Conservation (phyloP, 2,888 invertebrate genomes). For the Xestia xanthographa region DNA sequence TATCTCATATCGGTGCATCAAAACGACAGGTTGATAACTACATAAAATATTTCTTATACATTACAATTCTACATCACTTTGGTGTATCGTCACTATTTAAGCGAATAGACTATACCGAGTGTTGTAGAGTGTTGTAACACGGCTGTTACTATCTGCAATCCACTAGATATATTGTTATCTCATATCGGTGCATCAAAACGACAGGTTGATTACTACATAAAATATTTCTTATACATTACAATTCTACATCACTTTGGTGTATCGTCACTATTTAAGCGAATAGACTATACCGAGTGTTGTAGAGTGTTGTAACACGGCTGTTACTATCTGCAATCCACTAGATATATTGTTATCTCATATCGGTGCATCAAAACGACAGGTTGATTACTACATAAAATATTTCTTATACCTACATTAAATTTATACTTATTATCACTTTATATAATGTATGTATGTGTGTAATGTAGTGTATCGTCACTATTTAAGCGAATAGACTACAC, state of each 20-base stretch:
- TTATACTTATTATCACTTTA: neutral
- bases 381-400: neutral
- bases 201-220: neutral
- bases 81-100: too few species aligned
- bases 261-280: neutral
- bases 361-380: neutral
- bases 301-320: too few species aligned
- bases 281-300: conserved; percentile 18
- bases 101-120: too few species aligned
- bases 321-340: neutral
- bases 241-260: neutral
- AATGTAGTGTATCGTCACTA: neutral
- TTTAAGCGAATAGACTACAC: conserved; percentile 4
- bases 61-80: too few species aligned
- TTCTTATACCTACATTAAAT: neutral
- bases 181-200: neutral
- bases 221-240: neutral
- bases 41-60: too few species aligned
- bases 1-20: too few species aligned
- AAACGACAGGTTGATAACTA: too few species aligned
- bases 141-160: neutral
- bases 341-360: neutral
- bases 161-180: neutral
- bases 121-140: too few species aligned
- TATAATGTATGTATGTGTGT: too few species aligned